Evolutionary conservation across 1,140 invertebrate genomes (phyloP).

Genomic region (Dryas iulia): DNA sequence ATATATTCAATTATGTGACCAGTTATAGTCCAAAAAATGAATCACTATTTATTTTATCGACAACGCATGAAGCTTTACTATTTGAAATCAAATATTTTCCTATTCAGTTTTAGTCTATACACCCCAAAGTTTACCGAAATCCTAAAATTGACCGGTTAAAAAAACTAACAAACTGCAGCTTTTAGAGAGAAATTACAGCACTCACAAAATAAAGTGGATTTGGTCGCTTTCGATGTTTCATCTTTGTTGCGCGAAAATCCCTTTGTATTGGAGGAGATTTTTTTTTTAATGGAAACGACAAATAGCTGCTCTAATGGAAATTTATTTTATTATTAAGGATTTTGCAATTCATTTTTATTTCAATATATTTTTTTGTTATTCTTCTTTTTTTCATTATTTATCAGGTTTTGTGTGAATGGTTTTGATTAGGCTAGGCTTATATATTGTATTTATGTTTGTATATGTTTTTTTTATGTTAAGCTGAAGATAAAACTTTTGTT

Average conservation of each 20-base stretch:
- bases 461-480: no score
- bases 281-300: conserved; percentile 12
- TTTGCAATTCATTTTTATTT: background rate
- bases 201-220: conserved; percentile 12
- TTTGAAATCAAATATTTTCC: conserved; percentile 6
- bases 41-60: background rate
- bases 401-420: background rate
- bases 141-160: conserved; percentile 15
- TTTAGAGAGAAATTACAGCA: conserved; percentile 27
- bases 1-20: background rate
- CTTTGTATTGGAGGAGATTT: conserved; percentile 13
- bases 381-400: background rate
- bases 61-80: background rate
- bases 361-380: background rate
- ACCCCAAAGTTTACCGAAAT: conserved; percentile 7
- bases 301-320: conserved; percentile 9
- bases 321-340: conserved; percentile 6
- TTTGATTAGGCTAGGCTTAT: background rate
- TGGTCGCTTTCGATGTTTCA: conserved; percentile 26
- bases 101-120: conserved; percentile 1
- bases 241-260: conserved; percentile 21
- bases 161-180: conserved; percentile 24
- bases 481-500: no score
- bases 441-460: no score
- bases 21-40: background rate